A percentile compares a stretch with the other conserved stretches of the same genome.
Conservation (phyloP, 1,140 invertebrate species). For the Drosophila watanabei region DNA sequence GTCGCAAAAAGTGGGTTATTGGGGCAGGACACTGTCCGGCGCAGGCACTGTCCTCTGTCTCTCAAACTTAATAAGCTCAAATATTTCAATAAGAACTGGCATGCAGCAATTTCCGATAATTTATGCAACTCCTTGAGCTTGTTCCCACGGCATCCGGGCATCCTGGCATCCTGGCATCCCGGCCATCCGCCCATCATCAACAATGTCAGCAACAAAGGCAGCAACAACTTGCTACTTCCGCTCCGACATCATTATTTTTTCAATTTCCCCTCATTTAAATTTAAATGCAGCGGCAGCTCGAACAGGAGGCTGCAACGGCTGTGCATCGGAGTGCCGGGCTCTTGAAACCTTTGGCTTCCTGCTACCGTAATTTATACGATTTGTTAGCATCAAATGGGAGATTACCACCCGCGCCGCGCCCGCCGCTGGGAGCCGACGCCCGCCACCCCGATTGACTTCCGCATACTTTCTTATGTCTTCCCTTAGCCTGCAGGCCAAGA, state of each 20-base stretch:
- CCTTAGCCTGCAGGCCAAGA: conserved; percentile 87
- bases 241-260: conserved; percentile 77
- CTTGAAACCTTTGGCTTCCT: conserved; percentile 50
- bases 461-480: background rate
- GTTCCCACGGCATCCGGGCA: conserved; percentile 1
- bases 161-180: background rate
- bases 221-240: conserved; percentile 44
- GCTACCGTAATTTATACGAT: conserved; percentile 63
- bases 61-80: conserved; percentile 36
- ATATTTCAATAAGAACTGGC: conserved; percentile 76
- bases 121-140: conserved; percentile 59
- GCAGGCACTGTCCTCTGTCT: background rate
- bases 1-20: conserved; percentile 11
- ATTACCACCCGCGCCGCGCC: conserved; percentile 21
- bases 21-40: background rate
- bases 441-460: conserved; percentile 5
- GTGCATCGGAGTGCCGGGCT: background rate
- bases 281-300: conserved; percentile 39
- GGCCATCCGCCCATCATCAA: conserved; percentile 24
- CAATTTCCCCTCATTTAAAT: conserved; percentile 82
- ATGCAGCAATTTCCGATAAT: conserved; percentile 74
- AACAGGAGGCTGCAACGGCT: conserved; percentile 14
- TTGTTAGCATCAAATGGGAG: conserved; percentile 52
- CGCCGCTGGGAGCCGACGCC: background rate
- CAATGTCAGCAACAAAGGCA: conserved; percentile 44